Base-by-base conservation (phyloP, 2,797 vertebrate genomes). In the Sebastes steindachneri region DNA sequence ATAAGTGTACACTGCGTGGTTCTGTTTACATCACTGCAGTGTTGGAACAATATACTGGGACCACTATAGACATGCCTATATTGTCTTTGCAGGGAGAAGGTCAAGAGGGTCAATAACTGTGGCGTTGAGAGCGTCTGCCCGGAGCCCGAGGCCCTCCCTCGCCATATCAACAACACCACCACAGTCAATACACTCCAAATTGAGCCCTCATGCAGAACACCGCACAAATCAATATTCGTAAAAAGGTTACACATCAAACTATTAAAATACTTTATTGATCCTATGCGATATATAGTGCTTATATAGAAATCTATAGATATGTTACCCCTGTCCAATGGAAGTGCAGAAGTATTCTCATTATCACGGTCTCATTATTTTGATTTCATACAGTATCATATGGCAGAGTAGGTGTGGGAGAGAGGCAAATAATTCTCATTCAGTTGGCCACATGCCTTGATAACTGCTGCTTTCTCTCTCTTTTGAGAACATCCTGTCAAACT, bases 211-310 rank as follows among this genome's bases (percentile, higher is more conserved):
- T 94, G 89, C 94, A 94, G 93, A 91, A 93, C 88, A 69, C 91
- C 86, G 92, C 80, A 87, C 91, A 84, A 88, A 95, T 96, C 96
- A 14, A 96, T 96, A 94, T 92, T 93, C 87, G 96, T 95, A 95
- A 96, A 96, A 96, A 96, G 95, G 95, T 96, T 96, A 95, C 94
- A 95, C 93, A 84, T 96, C 95, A 95, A 96, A 96, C 95, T 95
- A 95, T 96, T 96, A 96, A 96, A 62, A 96, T 94, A 96, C 88
- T 89, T 83, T 88, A 96, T 96, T 78, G 95, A 96, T 91, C 89
- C 82, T 80, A 73, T 82, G 75, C 80, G 79, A 93, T 94, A 92
- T 93, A 80, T 79, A 81, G 80, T 53, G 86, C 80, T 88, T 74
- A 82, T 83, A 80, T 86, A 84, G 83, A 91, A 88, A 93, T 94